Base-by-base conservation (phyloP, 2,888 invertebrate species). In the Lamproptera curius region DNA sequence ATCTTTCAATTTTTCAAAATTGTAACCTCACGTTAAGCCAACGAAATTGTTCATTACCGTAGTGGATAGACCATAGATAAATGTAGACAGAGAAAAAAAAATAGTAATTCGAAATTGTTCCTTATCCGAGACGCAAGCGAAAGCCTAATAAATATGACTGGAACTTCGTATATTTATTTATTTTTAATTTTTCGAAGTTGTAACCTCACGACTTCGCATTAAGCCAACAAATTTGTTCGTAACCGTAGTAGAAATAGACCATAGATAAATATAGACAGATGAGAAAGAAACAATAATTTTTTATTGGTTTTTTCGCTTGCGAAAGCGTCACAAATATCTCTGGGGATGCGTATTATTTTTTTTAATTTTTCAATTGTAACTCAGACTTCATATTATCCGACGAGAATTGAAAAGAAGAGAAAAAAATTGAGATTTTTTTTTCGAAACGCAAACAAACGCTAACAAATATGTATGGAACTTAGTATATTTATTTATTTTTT, bases 51-150 rank as follows among this genome's bases (percentile, higher is more conserved):
- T 31, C 31, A 13, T 31, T 31, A 31, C 31, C 31, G 31, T 31
- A n/a, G 31, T 3, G 11, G 11, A n/a, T 31, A 31, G 31, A 31
- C 31, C 31, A n/a, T 31, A 31, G 31, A 31, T 31, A 31, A 31
- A 31, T 31, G 13, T 11, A n/a, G 31, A 1, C n/a, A 31, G 13
- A 31, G n/a, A n/a, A n/a, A n/a, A n/a, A n/a, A n/a, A n/a, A n/a
- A n/a, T n/a, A n/a, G n/a, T n/a, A n/a, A n/a, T n/a, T n/a, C n/a
- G n/a, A n/a, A n/a, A n/a, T n/a, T n/a, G n/a, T n/a, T n/a, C n/a
- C n/a, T n/a, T n/a, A n/a, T n/a, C n/a, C 38, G 16, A 35, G 4
- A 42, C 48, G 48, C 43, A 42, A 43, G 42, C 37, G 48, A 38
- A 39, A 48, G 26, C 48, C 40, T 17, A 28, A 26, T 23, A n/a